Percentiles rank a stretch among this genome's conserved stretches.
Conservation (phyloP, 2,888 invertebrate genomes). For the Bombylius discolor region DNA sequence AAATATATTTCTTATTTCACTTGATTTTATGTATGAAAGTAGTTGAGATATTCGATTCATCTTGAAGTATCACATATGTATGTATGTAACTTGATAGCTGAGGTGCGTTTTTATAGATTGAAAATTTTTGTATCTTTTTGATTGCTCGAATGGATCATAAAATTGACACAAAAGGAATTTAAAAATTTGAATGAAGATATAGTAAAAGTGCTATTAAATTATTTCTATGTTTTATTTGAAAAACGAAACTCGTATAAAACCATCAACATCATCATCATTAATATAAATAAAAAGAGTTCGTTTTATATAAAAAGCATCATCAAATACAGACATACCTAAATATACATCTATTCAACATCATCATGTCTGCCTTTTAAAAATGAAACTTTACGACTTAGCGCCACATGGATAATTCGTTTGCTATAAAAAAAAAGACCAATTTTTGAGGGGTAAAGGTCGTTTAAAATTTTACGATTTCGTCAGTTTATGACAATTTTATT, state of each 20-base stretch:
- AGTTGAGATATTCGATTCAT: too few relatives aligned
- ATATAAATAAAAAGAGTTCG: too few relatives aligned
- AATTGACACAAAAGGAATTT: constrained; percentile 1
- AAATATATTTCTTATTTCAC: background rate
- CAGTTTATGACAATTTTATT: constrained; percentile 1
- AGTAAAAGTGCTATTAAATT: too few relatives aligned
- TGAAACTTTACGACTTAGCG: constrained; percentile 4
- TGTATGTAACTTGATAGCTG: too few relatives aligned
- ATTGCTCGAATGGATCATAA: constrained; percentile 1
- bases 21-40: too few relatives aligned
- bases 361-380: background rate
- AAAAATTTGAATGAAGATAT: background rate
- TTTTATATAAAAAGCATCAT: too few relatives aligned
- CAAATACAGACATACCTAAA: too few relatives aligned
- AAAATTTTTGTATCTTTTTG: background rate
- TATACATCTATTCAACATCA: background rate
- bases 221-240: too few relatives aligned
- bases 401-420: background rate
- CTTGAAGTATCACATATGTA: too few relatives aligned
- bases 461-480: constrained; percentile 1
- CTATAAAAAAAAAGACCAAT: background rate
- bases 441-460: background rate
- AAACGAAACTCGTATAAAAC: too few relatives aligned
- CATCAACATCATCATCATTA: too few relatives aligned
- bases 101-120: too few relatives aligned